A percentile compares a stretch with the other conserved stretches of the same genome.
phyloP scores from a whole-genome alignment of 2,888 invertebrate genomes.

The Matsumyia berberina region DNA sequence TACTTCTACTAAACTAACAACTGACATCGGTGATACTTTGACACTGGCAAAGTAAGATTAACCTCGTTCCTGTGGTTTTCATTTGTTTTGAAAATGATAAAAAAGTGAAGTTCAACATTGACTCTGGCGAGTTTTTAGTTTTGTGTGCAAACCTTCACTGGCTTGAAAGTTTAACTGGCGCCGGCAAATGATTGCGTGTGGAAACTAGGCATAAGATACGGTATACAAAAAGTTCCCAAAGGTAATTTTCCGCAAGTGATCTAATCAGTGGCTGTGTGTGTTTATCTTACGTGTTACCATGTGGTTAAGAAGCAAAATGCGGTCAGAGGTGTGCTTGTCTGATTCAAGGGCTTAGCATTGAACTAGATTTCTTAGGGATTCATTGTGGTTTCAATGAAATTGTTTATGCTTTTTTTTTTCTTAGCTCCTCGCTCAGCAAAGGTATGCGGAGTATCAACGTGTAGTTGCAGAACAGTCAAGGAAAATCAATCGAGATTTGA shows the following conservation, averaged over 20 bases:
- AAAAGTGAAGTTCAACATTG: too few species aligned
- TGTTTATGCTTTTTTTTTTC: constrained; percentile 42
- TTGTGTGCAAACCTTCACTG: too few species aligned
- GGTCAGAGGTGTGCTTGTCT: constrained; percentile 51
- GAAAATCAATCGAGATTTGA: constrained; percentile 87
- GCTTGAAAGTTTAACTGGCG: too few species aligned
- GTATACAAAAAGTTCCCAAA: constrained; percentile 65
- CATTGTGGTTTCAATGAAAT: constrained; percentile 32
- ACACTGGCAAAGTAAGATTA: too few species aligned
- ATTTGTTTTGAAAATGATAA: too few species aligned
- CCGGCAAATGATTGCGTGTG: too few species aligned
- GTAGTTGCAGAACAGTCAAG: constrained; percentile 91
- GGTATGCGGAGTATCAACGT: constrained; percentile 93
- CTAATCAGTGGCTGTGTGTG: constrained; percentile 45
- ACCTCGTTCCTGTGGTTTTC: too few species aligned
- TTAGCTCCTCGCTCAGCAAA: constrained; percentile 91
- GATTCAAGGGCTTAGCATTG: constrained; percentile 65
- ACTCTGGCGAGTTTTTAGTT: too few species aligned
- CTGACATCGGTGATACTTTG: too few species aligned
- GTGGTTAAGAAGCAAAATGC: constrained; percentile 61
- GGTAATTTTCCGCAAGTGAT: constrained; percentile 63
- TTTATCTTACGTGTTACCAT: constrained; percentile 54
- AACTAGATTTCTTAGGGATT: constrained; percentile 44
- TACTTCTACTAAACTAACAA: too few species aligned
- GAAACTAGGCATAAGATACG: constrained; percentile 52